Percentiles rank a stretch among this genome's conserved stretches.
These are phyloP conservation scores for Manis crassicaudata DNA, from an alignment of 2,797 vertebrate species.

Conservation along the genomic window DNA sequence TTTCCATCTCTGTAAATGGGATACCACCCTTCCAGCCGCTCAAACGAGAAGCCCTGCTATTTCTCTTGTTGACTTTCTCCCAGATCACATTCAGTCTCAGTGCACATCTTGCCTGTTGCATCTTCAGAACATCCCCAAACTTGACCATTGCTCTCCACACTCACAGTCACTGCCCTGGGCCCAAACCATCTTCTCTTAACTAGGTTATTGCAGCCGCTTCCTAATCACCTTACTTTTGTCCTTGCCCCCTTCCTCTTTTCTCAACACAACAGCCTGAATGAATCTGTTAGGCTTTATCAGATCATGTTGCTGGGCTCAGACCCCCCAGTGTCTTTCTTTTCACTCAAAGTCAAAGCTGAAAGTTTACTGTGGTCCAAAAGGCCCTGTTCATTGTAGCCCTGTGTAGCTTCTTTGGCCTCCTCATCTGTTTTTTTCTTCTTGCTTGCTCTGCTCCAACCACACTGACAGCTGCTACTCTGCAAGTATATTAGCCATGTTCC, in stretches of 20 bases:
- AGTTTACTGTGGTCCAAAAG: neutral
- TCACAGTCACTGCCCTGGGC: neutral
- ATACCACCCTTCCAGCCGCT: neutral
- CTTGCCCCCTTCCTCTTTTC: neutral
- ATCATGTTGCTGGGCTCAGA: neutral
- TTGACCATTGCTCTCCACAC: neutral
- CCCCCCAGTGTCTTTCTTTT: neutral
- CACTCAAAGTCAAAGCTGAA: neutral
- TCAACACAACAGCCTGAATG: neutral
- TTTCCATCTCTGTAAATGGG: neutral
- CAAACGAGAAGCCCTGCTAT: neutral
- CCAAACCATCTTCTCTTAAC: neutral
- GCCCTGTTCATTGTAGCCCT: neutral
- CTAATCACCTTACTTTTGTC: neutral
- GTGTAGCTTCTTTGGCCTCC: neutral
- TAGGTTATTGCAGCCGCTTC: neutral
- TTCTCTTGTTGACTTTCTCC: neutral
- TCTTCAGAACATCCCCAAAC: neutral
- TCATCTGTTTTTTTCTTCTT: neutral
- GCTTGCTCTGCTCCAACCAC: neutral
- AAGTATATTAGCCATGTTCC: neutral
- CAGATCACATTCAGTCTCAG: neutral
- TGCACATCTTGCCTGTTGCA: too few species aligned
- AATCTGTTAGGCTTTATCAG: neutral
- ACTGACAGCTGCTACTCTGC: neutral